Conservation (phyloP, 2,888 invertebrate genomes). For the Plebejus melissa region DNA sequence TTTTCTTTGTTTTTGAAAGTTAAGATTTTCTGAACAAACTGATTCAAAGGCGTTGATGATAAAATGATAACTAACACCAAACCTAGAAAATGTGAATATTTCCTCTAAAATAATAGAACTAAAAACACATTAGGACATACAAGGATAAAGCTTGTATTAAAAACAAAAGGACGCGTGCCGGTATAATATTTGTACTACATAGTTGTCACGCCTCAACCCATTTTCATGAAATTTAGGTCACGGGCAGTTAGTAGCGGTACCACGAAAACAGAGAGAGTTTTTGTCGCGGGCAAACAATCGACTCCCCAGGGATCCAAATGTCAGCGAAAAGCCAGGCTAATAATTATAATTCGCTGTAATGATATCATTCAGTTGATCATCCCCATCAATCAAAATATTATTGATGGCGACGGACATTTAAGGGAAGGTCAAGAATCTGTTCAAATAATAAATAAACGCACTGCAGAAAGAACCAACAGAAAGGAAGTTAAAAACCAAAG, state of each 20-base stretch:
- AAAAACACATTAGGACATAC: neutral
- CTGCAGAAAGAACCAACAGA: neutral
- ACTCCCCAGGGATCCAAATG: neutral
- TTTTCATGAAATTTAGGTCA: constrained; percentile 23
- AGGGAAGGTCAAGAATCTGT: neutral
- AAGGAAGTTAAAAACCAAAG: neutral
- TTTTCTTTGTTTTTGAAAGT: neutral
- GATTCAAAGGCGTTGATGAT: neutral
- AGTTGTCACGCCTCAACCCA: constrained; percentile 23
- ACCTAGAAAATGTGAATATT: neutral
- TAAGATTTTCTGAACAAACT: neutral
- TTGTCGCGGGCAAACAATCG: constrained; percentile 10
- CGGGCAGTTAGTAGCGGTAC: constrained; percentile 7
- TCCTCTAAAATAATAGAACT: neutral
- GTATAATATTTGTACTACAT: constrained; percentile 1
- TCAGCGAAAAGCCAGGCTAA: constrained; percentile 10
- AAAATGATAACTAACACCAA: neutral
- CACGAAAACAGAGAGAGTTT: constrained; percentile 6
- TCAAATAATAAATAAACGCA: neutral
- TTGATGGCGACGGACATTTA: neutral
- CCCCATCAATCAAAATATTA: constrained; percentile 13
- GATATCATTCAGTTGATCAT: neutral
- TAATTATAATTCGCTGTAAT: constrained; percentile 4
- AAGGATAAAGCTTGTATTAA: constrained; percentile 11
- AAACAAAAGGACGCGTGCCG: neutral